Conservation (phyloP, 2,888 invertebrate species). For the Adineta ricciae region DNA sequence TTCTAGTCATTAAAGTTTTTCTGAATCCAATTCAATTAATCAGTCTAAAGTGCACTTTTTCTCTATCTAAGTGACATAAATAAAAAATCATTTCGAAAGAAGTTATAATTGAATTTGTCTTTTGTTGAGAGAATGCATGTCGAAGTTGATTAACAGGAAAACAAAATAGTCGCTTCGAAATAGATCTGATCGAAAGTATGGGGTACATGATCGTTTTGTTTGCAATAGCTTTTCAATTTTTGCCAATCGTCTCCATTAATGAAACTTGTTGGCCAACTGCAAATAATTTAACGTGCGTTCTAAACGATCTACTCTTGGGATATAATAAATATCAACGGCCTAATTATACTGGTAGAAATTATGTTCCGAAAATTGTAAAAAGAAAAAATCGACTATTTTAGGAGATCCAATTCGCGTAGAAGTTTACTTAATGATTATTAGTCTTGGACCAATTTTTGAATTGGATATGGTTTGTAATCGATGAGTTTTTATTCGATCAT, state of each 20-base stretch:
- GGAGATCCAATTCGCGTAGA: background rate
- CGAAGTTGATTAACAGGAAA: background rate
- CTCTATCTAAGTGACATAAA: no score
- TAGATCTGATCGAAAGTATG: background rate
- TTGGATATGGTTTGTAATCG: background rate
- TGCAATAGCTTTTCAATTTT: background rate
- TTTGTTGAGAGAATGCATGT: background rate
- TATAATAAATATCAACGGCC: conserved; percentile 4
- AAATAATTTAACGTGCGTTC: conserved; percentile 8
- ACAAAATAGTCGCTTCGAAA: background rate
- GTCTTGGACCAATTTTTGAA: background rate
- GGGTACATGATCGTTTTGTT: background rate
- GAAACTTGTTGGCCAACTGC: conserved; percentile 18
- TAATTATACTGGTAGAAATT: background rate
- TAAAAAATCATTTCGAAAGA: no score
- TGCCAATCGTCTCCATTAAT: background rate
- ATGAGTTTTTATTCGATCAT: background rate
- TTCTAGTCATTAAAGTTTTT: background rate
- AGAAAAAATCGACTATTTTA: background rate
- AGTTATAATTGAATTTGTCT: no score
- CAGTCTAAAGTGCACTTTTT: no score
- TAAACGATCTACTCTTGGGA: background rate
- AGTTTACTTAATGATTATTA: conserved; percentile 17
- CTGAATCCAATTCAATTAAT: background rate
- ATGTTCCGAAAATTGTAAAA: no score